Conservation (phyloP, 2,797 vertebrate species). For the Okamejei kenojei region DNA sequence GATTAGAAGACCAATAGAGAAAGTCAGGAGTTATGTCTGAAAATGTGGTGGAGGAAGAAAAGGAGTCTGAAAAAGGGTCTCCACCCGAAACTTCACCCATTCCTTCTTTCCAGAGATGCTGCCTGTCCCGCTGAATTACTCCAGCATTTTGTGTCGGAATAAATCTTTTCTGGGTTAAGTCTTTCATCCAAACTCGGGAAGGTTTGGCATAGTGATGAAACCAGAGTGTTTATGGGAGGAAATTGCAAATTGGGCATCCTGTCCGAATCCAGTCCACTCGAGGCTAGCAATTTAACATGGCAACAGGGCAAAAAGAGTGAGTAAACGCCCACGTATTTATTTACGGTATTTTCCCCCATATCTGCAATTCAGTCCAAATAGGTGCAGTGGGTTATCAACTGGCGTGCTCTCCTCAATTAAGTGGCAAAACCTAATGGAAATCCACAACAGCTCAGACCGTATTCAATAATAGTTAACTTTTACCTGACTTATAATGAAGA, state of each 20-base stretch:
- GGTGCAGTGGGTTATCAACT: background rate
- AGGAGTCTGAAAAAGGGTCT: too few species aligned
- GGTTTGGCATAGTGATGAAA: background rate
- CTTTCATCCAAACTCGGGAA: background rate
- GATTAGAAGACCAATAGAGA: too few species aligned
- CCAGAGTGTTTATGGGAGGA: background rate
- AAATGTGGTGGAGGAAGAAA: too few species aligned
- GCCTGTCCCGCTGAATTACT: too few species aligned
- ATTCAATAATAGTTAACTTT: constrained; percentile 36
- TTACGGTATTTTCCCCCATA: too few species aligned
- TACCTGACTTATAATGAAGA: constrained; percentile 96
- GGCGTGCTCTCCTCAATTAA: background rate
- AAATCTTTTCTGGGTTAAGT: too few species aligned
- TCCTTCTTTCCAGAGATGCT: too few species aligned
- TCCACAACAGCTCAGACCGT: background rate
- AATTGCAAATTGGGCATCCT: background rate
- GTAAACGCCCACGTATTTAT: background rate
- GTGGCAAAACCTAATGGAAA: background rate
- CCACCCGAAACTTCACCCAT: too few species aligned
- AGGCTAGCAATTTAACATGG: background rate
- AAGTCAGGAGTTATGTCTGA: too few species aligned
- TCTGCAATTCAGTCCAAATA: background rate
- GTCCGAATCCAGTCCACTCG: too few species aligned
- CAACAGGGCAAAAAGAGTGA: background rate
- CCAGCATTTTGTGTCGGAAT: too few species aligned